These are phyloP conservation scores for Cryptoprocta ferox DNA, from an alignment of 2,797 vertebrate species.

Conservation along the genomic window DNA sequence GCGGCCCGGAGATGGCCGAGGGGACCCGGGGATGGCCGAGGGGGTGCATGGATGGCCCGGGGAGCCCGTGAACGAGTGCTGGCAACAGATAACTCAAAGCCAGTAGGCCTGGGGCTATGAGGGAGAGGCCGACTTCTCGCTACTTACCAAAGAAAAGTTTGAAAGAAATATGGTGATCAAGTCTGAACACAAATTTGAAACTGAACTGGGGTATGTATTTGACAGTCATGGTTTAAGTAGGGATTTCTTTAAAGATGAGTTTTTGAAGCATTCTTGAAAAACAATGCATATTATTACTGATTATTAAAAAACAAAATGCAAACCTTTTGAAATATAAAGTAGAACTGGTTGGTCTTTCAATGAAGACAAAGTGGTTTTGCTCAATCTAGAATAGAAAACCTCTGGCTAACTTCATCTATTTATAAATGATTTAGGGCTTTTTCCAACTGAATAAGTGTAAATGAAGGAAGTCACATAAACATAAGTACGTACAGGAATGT, in stretches of 20 bases:
- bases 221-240: neutral
- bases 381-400: neutral
- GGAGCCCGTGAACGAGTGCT: fast-evolving
- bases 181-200: neutral
- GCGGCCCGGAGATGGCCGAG: too few species aligned
- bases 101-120: too few species aligned
- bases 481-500: fast-evolving
- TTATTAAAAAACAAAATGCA: neutral
- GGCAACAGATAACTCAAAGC: neutral
- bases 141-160: neutral
- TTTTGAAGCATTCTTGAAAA: neutral
- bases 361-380: neutral
- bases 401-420: neutral
- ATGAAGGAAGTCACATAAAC: neutral
- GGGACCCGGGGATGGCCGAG: too few species aligned
- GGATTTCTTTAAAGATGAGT: neutral
- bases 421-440: neutral
- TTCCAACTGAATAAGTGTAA: too few species aligned
- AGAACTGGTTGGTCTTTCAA: neutral
- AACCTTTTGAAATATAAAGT: neutral
- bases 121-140: neutral
- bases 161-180: neutral
- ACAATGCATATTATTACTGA: neutral
- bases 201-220: neutral
- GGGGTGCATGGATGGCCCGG: too few species aligned